These are phyloP conservation scores for Clarias fuscus DNA, from an alignment of 2,797 vertebrate species.

Conservation along the genomic window DNA sequence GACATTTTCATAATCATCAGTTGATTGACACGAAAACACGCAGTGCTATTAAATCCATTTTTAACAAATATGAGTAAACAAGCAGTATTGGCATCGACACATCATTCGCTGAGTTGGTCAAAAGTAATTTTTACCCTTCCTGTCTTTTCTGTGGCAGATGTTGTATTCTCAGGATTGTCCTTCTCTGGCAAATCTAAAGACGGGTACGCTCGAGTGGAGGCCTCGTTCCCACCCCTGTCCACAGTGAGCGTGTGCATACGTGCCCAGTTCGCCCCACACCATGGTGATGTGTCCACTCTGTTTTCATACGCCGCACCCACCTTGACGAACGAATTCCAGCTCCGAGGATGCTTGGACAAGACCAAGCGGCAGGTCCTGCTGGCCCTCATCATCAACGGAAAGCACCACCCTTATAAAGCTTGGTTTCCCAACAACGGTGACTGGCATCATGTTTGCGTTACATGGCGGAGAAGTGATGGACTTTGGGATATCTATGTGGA, in stretches of 20 bases:
- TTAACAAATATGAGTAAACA: not conserved
- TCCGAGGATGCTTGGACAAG: slow-evolving; percentile 75
- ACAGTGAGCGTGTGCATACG: slow-evolving; percentile 80
- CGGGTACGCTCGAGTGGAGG: slow-evolving; percentile 73
- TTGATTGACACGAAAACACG: not conserved
- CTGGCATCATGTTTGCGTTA: slow-evolving; percentile 89
- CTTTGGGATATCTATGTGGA: slow-evolving; percentile 83
- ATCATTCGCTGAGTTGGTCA: not conserved
- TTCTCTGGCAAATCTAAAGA: slow-evolving; percentile 78
- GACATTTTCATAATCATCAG: no score
- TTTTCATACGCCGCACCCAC: slow-evolving; percentile 83
- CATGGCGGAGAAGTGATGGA: slow-evolving; percentile 73
- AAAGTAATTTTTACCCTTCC: not conserved
- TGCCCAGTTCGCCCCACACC: slow-evolving; percentile 79
- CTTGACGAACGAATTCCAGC: slow-evolving; percentile 87
- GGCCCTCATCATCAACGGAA: slow-evolving; percentile 83
- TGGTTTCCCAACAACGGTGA: slow-evolving; percentile 74
- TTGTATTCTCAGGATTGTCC: slow-evolving; percentile 68
- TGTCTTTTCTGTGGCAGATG: slow-evolving; percentile 56
- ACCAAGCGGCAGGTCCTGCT: slow-evolving; percentile 72
- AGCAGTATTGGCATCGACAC: no score
- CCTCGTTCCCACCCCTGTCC: slow-evolving; percentile 72
- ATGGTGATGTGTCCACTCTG: slow-evolving; percentile 74
- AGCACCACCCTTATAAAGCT: slow-evolving; percentile 81
- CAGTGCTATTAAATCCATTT: not conserved